Evolutionary conservation across 2,113 vertebrate species (phyloP), one percentile per base, ranked within the genome.

Genomic region (Salvelinus sp.): DNA sequence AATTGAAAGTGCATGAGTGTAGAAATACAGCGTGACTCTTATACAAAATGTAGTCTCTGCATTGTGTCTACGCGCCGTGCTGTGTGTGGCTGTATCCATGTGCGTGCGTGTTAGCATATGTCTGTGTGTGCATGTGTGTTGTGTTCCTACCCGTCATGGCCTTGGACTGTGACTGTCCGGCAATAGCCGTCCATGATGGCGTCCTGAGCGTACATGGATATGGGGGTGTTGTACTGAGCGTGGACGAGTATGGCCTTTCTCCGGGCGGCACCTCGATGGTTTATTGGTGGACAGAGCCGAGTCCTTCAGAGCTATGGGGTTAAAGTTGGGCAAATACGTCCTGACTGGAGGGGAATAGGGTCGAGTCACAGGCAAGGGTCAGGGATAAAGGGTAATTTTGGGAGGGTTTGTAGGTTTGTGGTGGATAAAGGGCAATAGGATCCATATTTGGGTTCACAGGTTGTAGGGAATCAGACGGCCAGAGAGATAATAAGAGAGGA

Each of bases 151-250:
- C 90, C 76, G 5, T 99, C 97, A 69, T 96, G 96, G 86, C 98
- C 87, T 97, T 96, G 78, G 96, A 97, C 92, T 99, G 98, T 68
- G 98, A 96, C 90, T 99, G 98, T 76, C 98, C 97, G 2, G 98
- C 98, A 69, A 99, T 99, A 88, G 98, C 98, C 98, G 48, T 99
- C 98, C 98, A 99, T 99, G 93, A 99, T 99, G 92, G 98, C 97
- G 69, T 99, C 98, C 89, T 99, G 97, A 44, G 98, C 99, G 89
- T 99, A 99, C 97, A 99, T 99, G 95, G 97, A 99, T 94, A 99
- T 99, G 20, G 97, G 98, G 57, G 98, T 99, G 94, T 99, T 99
- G 95, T 99, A 99, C 90, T 99, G 98, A 63, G 97, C 98, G n/a
- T 99, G 98, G 91, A 99, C 96, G 72, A 99, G n/a, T 99, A 77